phyloP scores from a whole-genome alignment of 2,888 invertebrate species.

The Gortyna flavago region DNA sequence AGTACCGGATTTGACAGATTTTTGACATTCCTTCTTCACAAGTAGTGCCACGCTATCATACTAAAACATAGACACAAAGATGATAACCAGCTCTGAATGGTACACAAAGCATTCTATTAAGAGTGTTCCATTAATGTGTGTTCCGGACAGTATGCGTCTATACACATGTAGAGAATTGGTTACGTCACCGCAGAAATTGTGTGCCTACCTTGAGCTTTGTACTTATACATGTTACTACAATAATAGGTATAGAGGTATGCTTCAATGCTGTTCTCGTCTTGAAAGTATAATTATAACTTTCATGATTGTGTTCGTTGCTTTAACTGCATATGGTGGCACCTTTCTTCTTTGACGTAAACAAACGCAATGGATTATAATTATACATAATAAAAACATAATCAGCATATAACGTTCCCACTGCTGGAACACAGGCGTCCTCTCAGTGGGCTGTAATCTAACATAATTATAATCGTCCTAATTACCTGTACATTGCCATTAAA shows the following conservation, averaged over 20 bases:
- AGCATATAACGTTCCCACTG: no score
- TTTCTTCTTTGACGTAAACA: neutral
- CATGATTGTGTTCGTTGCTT: neutral
- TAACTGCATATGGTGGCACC: neutral
- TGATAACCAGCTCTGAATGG: constrained; percentile 47
- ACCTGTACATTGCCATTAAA: neutral
- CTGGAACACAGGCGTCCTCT: no score
- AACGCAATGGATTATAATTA: neutral
- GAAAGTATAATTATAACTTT: neutral
- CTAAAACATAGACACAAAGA: constrained; percentile 38
- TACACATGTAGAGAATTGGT: constrained; percentile 44
- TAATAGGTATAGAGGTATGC: neutral
- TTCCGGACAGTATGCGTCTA: constrained; percentile 46
- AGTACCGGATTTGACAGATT: neutral
- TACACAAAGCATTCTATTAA: constrained; percentile 64
- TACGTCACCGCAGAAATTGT: constrained; percentile 47
- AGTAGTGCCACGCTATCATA: neutral
- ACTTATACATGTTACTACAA: neutral
- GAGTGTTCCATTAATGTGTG: constrained; percentile 54
- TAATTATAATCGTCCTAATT: neutral
- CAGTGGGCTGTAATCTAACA: no score
- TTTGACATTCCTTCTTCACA: neutral
- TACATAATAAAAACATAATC: no score
- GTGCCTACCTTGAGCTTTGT: constrained; percentile 8
- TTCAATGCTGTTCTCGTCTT: neutral